These are phyloP conservation scores for Cynodonichthys magdalenae DNA, from an alignment of 2,797 vertebrate genomes.

Conservation along the genomic window DNA sequence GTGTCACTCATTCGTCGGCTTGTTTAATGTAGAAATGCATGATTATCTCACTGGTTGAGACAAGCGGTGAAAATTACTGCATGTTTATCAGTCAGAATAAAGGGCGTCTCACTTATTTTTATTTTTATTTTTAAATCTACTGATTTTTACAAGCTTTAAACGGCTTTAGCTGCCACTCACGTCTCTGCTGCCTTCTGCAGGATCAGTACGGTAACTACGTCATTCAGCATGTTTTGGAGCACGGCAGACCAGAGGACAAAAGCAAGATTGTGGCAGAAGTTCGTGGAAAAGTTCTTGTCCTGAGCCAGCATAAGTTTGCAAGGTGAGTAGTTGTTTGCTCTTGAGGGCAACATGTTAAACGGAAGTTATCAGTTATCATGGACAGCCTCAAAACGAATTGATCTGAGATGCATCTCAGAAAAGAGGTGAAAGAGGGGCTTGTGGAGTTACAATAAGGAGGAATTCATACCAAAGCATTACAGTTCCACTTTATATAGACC, in stretches of 20 bases:
- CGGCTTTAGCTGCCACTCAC: slow-evolving; percentile 8
- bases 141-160: slow-evolving; percentile 1
- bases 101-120: slow-evolving; percentile 19
- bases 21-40: slow-evolving; percentile 64
- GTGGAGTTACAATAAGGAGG: too few species aligned
- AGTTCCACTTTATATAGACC: too few species aligned
- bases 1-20: slow-evolving; percentile 62
- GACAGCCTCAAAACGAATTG: too few species aligned
- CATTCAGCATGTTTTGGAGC: slow-evolving; percentile 97
- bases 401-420: too few species aligned
- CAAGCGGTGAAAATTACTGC: slow-evolving; percentile 54
- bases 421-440: too few species aligned
- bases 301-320: slow-evolving; percentile 99
- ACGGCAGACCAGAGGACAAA: slow-evolving; percentile 95
- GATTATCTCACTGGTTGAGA: slow-evolving; percentile 54
- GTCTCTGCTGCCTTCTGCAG: slow-evolving; percentile 71
- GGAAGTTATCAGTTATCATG: too few species aligned
- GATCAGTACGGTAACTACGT: slow-evolving; percentile 99
- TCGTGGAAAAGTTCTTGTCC: slow-evolving; percentile 92
- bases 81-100: slow-evolving; percentile 50
- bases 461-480: too few species aligned
- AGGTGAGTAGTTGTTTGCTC: slow-evolving; percentile 79
- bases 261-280: slow-evolving; percentile 98
- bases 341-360: too few species aligned
- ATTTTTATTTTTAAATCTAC: neutral